A percentile compares a stretch with the other conserved stretches of the same genome.
Evolutionary conservation across 2,113 vertebrate genomes (phyloP).

Genomic region (Lipophrys pholis): DNA sequence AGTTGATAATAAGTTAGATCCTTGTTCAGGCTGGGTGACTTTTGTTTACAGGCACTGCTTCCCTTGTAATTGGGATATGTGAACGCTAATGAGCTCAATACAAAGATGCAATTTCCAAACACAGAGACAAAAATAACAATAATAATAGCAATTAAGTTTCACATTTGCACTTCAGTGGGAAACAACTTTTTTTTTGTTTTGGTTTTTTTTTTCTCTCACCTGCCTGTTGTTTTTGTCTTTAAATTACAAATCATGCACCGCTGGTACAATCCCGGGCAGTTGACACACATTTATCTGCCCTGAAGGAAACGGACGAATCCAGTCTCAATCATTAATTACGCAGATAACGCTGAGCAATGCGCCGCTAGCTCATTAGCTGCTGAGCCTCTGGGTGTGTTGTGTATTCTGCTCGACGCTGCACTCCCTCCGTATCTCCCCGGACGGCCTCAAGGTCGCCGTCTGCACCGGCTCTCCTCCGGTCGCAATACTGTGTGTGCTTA

Average conservation of each 20-base stretch:
- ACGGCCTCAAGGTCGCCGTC: conserved; percentile 55
- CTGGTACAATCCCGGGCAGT: too few relatives aligned
- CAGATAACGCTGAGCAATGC: conserved; percentile 53
- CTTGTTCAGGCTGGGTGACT: conserved; percentile 30
- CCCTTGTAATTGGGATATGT: conserved; percentile 25
- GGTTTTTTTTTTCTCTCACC: conserved; percentile 12
- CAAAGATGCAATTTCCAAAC: conserved; percentile 31
- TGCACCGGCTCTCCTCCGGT: conserved; percentile 8
- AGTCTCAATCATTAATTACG: conserved; percentile 65
- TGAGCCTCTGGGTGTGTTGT: conserved; percentile 50
- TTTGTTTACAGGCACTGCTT: conserved; percentile 42
- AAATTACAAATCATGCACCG: background rate
- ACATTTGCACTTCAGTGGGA: conserved; percentile 51
- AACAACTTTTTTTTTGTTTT: background rate
- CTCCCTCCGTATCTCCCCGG: conserved; percentile 6
- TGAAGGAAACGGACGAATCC: conserved; percentile 18
- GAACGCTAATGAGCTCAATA: conserved; percentile 38
- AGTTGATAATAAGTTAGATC: conserved; percentile 23
- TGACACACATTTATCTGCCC: background rate
- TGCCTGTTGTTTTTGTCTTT: conserved; percentile 39
- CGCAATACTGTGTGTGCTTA: conserved; percentile 13
- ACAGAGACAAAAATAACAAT: background rate
- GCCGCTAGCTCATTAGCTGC: conserved; percentile 45
- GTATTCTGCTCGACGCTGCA: background rate
- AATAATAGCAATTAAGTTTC: conserved; percentile 26